Evolutionary conservation across 2,113 vertebrate species (phyloP).

Genomic region (Chloropsis hardwickii): DNA sequence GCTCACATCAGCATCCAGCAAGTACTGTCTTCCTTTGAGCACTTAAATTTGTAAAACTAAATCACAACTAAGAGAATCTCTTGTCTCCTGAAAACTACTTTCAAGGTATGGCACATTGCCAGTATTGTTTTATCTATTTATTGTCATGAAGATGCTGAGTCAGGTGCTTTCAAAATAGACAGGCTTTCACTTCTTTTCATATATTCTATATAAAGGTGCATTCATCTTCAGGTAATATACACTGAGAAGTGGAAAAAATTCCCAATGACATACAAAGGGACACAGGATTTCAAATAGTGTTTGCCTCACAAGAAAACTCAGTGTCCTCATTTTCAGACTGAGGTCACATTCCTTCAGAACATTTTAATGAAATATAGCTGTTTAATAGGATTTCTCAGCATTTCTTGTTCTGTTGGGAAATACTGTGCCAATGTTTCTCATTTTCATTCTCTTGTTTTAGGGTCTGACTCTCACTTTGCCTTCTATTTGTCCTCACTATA

Average conservation of each 20-base stretch:
- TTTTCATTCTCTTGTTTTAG: constrained; percentile 21
- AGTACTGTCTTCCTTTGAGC: background rate
- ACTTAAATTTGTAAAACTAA: background rate
- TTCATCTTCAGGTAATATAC: background rate
- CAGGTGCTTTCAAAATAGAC: background rate
- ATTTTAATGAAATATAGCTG: constrained; percentile 15
- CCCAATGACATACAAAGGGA: background rate
- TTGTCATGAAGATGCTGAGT: background rate
- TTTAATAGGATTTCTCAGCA: constrained; percentile 41
- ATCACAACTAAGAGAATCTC: background rate
- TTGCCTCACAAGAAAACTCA: background rate
- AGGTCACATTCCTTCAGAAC: background rate
- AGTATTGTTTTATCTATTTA: background rate
- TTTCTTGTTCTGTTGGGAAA: constrained; percentile 26
- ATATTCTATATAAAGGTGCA: background rate
- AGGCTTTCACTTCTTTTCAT: background rate
- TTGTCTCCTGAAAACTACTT: background rate
- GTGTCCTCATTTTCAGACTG: background rate
- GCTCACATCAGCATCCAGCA: background rate
- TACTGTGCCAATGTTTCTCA: background rate
- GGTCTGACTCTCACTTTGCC: constrained; percentile 42
- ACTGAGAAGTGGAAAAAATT: background rate
- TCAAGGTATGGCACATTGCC: background rate
- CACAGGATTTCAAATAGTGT: background rate
- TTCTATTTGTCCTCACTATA: constrained; percentile 41